Base-by-base conservation (phyloP, 2,888 invertebrate species). In the Capitulum mitella region DNA sequence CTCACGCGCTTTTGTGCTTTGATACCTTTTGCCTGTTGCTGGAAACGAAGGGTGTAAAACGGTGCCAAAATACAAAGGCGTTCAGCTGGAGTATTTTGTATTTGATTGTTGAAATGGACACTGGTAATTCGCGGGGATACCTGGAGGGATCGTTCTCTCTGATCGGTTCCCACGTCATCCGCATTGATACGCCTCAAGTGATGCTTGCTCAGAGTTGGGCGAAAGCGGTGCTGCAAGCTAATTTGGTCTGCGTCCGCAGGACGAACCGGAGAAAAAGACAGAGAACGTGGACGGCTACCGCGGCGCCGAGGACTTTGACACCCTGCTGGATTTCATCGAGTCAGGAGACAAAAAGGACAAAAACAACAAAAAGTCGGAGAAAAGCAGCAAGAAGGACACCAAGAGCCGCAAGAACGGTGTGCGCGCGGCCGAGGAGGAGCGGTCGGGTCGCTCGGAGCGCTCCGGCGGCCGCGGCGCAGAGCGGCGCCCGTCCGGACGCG, bases 341-440 rank as follows among this genome's bases (percentile, higher is more conserved):
- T 51, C 54, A 8, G 32, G 32, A 5, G 77, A 77, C 58, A 58
- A 58, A 12, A 58, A 58, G 29, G 58, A 58, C 61, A 76, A 64
- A 64, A 29, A 79, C 78, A 64, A 54, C 58, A 58, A 58, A 58
- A 58, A 58, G 58, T 61, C 77, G 5, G 79, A 79, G 54, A 79
- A 80, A 12, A 58, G 10, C 19, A 78, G 79, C 54, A 76, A 70
- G 51, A 61, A 77, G 26, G 78, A 32, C 10, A 51, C 78, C 22
- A 76, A 46, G 61, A 48, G 54, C 48, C 70, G 64, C 54, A 78
- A 61, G 29, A 74, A 74, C 51, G 75, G 78, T 3, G 40, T 78
- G 29, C 78, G 77, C 77, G 16, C 29, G 0, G 77, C 8, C 43
- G 51, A 51, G 32, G 77, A 76, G 76, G 76, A 78, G 40, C 74